phyloP scores from a whole-genome alignment of 2,113 vertebrate genomes.

The Capricornis sumatraensis region DNA sequence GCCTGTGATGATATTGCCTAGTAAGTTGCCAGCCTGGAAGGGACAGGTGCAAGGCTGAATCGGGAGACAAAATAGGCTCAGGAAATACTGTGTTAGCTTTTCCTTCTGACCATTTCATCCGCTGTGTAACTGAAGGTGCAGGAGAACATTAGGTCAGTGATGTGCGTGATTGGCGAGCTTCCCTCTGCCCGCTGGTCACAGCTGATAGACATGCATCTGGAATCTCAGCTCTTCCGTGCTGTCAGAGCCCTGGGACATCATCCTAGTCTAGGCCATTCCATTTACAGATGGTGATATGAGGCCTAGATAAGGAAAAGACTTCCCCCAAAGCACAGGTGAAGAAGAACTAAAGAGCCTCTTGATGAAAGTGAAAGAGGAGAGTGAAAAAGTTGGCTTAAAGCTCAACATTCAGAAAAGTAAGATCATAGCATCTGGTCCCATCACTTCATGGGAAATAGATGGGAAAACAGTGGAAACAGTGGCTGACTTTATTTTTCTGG shows the following conservation, averaged over 20 bases:
- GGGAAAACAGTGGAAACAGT: no score
- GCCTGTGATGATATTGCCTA: slow-evolving; percentile 2
- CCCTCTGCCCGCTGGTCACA: neutral
- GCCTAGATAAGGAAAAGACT: neutral
- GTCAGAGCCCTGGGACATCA: neutral
- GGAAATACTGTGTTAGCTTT: slow-evolving; percentile 10
- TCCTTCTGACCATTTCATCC: neutral
- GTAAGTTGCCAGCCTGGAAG: neutral
- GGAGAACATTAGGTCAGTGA: neutral
- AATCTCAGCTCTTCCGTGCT: neutral
- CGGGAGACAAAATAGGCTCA: neutral
- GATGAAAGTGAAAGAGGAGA: no score
- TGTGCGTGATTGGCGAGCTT: neutral
- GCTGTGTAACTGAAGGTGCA: neutral
- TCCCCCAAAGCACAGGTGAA: neutral
- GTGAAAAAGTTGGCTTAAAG: no score
- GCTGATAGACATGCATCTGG: neutral
- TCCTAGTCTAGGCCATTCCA: neutral
- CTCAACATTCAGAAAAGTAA: no score
- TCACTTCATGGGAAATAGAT: no score
- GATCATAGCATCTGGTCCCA: no score
- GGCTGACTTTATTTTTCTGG: no score
- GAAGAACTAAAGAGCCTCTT: neutral
- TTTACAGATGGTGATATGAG: neutral
- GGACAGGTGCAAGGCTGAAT: slow-evolving; percentile 29